Conservation (phyloP, 2,888 invertebrate genomes). For the Tetranychus piercei region DNA sequence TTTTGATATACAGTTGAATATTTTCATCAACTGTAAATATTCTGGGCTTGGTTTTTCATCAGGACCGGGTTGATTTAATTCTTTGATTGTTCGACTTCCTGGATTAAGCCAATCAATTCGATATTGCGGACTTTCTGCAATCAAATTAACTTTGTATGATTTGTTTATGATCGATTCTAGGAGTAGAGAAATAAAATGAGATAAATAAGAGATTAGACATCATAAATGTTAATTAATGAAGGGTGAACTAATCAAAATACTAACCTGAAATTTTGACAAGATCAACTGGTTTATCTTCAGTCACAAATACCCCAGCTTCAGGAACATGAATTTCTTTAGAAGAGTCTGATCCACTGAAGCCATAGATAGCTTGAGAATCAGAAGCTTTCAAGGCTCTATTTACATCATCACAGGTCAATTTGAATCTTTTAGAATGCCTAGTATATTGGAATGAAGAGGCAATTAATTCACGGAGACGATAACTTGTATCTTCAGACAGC, state of each 20-base stretch:
- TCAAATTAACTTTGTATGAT: not conserved
- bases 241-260: not conserved
- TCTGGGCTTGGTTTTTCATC: constrained; percentile 1
- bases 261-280: constrained; percentile 10
- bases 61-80: not conserved
- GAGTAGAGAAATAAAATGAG: too few relatives aligned
- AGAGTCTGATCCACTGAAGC: not conserved
- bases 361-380: constrained; percentile 29
- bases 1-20: not conserved
- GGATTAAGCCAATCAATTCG: constrained; percentile 8
- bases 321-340: constrained; percentile 1
- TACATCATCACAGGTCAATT: constrained; percentile 32
- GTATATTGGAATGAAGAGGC: constrained; percentile 33
- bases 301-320: constrained; percentile 15
- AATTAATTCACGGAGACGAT: constrained; percentile 32
- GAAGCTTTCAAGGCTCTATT: constrained; percentile 31
- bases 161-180: constrained; percentile 1
- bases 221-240: not conserved
- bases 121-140: constrained; percentile 10
- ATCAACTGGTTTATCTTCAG: constrained; percentile 20
- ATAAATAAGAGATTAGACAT: not conserved
- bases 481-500: constrained; percentile 33
- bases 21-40: not conserved
- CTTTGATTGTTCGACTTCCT: not conserved
- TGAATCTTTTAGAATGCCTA: constrained; percentile 32